phyloP scores from a whole-genome alignment of 2,888 invertebrate genomes.

The Cyaniris semiargus region DNA sequence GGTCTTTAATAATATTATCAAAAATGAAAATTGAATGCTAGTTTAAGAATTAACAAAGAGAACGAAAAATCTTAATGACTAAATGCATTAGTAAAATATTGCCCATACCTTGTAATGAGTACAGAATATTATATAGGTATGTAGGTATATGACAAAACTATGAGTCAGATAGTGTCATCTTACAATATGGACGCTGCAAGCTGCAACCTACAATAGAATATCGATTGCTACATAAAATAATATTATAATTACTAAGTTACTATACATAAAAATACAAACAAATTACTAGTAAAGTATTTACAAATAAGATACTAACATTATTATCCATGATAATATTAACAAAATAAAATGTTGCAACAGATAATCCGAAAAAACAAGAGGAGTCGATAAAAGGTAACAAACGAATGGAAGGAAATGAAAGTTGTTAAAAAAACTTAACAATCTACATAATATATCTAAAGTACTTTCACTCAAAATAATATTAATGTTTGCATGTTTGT shows the following conservation, averaged over 20 bases:
- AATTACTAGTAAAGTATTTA: too few species aligned
- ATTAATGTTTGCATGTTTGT: not conserved
- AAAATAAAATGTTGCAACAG: slow-evolving; percentile 42
- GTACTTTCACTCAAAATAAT: not conserved
- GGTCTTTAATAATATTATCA: too few species aligned
- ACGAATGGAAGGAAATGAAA: not conserved
- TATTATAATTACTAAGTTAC: too few species aligned
- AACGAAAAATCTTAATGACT: not conserved
- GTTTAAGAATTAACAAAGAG: not conserved
- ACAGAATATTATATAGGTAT: not conserved
- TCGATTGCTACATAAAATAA: too few species aligned
- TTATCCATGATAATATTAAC: slow-evolving; percentile 26
- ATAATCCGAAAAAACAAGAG: slow-evolving; percentile 51
- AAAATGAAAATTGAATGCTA: not conserved
- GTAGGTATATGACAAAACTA: not conserved
- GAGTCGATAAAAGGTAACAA: slow-evolving; percentile 50
- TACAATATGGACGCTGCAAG: not conserved
- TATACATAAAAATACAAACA: too few species aligned
- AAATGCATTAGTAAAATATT: not conserved
- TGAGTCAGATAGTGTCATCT: not conserved
- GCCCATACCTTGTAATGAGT: not conserved
- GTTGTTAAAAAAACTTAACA: not conserved
- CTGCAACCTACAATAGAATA: not conserved
- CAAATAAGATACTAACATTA: not conserved
- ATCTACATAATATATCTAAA: not conserved